phyloP scores from a whole-genome alignment of 2,113 vertebrate species.

The Oxyura jamaicensis region DNA sequence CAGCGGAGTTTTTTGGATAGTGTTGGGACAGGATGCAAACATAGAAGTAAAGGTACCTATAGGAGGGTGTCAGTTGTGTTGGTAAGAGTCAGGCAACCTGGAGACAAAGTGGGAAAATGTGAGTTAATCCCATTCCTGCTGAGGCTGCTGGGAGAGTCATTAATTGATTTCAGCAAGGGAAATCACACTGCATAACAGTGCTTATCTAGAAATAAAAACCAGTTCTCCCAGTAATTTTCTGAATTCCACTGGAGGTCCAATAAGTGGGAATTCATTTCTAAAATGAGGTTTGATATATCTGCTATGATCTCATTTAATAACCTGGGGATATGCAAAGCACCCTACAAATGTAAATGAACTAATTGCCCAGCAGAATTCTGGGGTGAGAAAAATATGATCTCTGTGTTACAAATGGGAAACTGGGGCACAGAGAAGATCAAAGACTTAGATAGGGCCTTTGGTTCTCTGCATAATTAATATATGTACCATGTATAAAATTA shows the following conservation, averaged over 20 bases:
- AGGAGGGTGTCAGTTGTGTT: background rate
- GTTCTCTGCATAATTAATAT: background rate
- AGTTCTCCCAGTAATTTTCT: background rate
- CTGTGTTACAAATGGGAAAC: background rate
- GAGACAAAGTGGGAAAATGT: background rate
- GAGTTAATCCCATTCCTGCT: background rate
- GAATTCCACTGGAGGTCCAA: background rate
- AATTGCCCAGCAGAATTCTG: background rate
- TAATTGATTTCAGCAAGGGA: background rate
- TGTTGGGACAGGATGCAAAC: background rate
- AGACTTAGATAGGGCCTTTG: background rate
- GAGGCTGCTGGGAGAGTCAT: background rate
- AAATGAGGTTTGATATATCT: background rate
- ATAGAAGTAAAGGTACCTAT: background rate
- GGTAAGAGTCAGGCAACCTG: background rate
- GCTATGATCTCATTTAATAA: background rate
- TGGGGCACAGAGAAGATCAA: background rate
- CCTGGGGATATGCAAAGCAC: background rate
- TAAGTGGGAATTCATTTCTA: background rate
- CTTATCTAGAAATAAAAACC: background rate
- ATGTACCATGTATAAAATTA: background rate
- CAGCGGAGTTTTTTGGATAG: background rate
- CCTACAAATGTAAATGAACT: background rate
- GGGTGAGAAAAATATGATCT: background rate
- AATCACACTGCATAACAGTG: background rate